Percentiles rank a stretch among this genome's conserved stretches.
Conservation (phyloP, 2,888 invertebrate genomes). For the Spilosoma lubricipeda region DNA sequence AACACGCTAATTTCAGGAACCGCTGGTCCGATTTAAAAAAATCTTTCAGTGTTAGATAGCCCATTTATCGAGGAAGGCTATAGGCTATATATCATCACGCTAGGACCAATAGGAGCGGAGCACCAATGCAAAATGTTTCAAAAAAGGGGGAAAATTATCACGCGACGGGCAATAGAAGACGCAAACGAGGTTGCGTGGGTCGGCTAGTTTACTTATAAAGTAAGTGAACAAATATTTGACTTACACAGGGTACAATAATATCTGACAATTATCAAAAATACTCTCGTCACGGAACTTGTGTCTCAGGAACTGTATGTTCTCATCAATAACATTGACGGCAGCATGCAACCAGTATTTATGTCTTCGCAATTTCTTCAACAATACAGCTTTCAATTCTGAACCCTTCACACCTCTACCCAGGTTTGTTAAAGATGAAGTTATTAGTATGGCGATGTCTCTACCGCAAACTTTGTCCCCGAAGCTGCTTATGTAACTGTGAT, state of each 20-base stretch:
- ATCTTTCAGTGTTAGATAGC: too few relatives aligned
- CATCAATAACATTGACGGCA: conserved; percentile 86
- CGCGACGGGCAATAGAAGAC: too few relatives aligned
- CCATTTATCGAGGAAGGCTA: too few relatives aligned
- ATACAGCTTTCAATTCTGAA: conserved; percentile 33
- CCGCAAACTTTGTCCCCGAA: conserved; percentile 84
- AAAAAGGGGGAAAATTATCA: too few relatives aligned
- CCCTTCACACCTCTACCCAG: conserved; percentile 20
- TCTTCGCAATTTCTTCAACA: conserved; percentile 72
- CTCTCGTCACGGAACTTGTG: conserved; percentile 81
- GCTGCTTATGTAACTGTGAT: conserved; percentile 83
- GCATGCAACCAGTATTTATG: conserved; percentile 89
- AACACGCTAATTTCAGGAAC: too few relatives aligned
- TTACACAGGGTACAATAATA: conserved; percentile 90
- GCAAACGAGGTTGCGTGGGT: too few relatives aligned
- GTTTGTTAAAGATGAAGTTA: conserved; percentile 62
- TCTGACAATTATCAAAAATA: conserved; percentile 87
- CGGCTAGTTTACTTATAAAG: not conserved
- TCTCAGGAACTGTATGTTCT: conserved; percentile 86
- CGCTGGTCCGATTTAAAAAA: too few relatives aligned
- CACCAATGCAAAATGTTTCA: too few relatives aligned
- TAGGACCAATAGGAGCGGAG: too few relatives aligned
- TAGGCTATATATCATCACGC: too few relatives aligned
- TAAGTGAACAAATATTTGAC: conserved; percentile 48
- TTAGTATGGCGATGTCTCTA: conserved; percentile 71